Percentiles rank a stretch among this genome's conserved stretches.
These are phyloP conservation scores for Uromys caudimaculatus DNA, from an alignment of 2,797 vertebrate genomes.

Conservation along the genomic window DNA sequence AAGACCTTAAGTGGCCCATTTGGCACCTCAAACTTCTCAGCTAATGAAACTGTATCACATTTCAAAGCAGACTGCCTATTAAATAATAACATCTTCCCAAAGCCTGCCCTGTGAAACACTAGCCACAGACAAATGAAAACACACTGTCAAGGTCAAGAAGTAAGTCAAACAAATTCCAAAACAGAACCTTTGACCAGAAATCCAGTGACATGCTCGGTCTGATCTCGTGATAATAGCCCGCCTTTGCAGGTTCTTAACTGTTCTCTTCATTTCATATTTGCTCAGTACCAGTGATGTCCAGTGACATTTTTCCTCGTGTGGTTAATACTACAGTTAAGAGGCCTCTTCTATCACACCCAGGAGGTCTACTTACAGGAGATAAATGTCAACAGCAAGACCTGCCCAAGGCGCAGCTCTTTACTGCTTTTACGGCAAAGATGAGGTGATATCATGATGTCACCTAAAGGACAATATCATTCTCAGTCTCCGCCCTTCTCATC, in stretches of 20 bases:
- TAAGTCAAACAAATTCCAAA: constrained; percentile 65
- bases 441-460: background rate
- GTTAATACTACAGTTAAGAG: constrained; percentile 27
- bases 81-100: constrained; percentile 31
- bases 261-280: constrained; percentile 48
- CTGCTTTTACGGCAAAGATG: background rate
- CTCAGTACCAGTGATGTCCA: constrained; percentile 10
- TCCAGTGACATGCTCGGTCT: constrained; percentile 10
- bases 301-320: background rate
- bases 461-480: constrained; percentile 4
- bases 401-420: background rate
- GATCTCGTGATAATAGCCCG: background rate
- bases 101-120: constrained; percentile 24
- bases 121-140: constrained; percentile 58
- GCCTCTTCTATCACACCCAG: background rate
- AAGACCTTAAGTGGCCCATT: background rate
- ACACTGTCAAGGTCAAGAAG: constrained; percentile 61
- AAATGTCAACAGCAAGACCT: background rate
- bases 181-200: constrained; percentile 68
- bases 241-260: background rate
- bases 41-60: constrained; percentile 47
- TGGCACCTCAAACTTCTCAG: constrained; percentile 29
- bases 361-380: background rate
- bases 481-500: background rate
- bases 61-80: constrained; percentile 60